Conservation (phyloP, 2,888 invertebrate genomes). For the Cactoblastis cactorum region DNA sequence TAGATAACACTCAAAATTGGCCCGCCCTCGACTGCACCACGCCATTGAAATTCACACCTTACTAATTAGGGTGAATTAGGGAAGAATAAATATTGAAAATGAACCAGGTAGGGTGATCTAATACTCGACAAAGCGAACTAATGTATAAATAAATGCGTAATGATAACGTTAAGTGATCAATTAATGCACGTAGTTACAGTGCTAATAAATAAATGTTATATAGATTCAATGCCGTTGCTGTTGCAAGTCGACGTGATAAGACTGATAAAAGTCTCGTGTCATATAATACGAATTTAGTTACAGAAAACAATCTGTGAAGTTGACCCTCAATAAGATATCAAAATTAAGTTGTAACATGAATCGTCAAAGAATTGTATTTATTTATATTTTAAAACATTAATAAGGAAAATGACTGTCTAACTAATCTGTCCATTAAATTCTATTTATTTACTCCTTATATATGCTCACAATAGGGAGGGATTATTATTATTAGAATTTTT, state of each 20-base stretch:
- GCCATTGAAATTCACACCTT: conserved; percentile 67
- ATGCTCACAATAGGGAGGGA: no score
- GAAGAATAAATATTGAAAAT: conserved; percentile 63
- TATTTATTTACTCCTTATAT: no score
- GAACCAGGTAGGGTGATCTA: conserved; percentile 41
- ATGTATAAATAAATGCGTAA: conserved; percentile 57
- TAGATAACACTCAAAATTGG: conserved; percentile 55
- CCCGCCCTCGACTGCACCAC: conserved; percentile 65
- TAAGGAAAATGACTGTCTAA: no score
- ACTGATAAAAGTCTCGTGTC: conserved; percentile 12
- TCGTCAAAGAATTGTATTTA: no score
- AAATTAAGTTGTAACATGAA: no score
- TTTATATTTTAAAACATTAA: no score
- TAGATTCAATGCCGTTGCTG: conserved; percentile 14
- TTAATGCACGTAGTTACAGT: conserved; percentile 37
- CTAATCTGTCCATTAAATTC: no score
- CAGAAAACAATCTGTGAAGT: no score
- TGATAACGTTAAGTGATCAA: conserved; percentile 50
- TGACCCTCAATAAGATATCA: no score
- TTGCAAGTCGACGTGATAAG: conserved; percentile 7
- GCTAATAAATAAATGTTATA: conserved; percentile 15
- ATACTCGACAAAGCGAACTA: conserved; percentile 33
- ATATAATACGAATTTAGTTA: no score
- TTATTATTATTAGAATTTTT: not conserved
- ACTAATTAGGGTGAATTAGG: conserved; percentile 71